Conservation (phyloP, 2,797 vertebrate species). For the Paramormyrops hopkinsi region DNA sequence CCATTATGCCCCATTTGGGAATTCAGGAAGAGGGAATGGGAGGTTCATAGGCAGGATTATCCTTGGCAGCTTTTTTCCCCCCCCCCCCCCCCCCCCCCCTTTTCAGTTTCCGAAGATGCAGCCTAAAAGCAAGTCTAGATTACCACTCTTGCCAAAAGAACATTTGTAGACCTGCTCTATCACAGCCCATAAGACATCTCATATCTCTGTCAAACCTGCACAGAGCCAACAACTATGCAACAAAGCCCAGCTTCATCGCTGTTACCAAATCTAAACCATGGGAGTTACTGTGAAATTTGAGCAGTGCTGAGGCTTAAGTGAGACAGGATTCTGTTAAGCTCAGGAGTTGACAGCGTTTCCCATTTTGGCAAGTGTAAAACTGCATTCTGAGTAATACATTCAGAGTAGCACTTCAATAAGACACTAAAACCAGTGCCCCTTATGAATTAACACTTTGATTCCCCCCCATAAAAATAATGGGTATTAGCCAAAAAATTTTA, state of each 20-base stretch:
- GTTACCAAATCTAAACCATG: conserved; percentile 3
- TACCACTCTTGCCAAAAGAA: background rate
- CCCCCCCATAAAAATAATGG: background rate
- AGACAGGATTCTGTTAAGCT: conserved; percentile 8
- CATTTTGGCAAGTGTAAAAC: background rate
- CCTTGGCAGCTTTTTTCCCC: conserved; percentile 47
- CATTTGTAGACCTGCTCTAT: background rate
- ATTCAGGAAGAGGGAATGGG: background rate
- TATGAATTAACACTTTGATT: background rate
- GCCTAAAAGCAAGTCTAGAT: background rate
- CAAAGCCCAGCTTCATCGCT: conserved; percentile 39
- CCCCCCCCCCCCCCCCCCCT: conserved; percentile 29
- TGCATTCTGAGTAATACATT: background rate
- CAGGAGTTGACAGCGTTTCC: conserved; percentile 10
- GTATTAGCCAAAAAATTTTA: background rate
- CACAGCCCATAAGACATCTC: background rate
- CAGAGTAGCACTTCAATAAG: conserved; percentile 15
- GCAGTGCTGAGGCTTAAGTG: conserved; percentile 25
- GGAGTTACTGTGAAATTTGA: background rate
- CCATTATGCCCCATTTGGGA: conserved; percentile 5
- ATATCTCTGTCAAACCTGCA: background rate
- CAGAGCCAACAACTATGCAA: conserved; percentile 17
- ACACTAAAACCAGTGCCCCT: background rate
- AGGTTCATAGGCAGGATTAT: conserved; percentile 33
- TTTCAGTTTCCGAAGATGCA: background rate